Conservation (phyloP, 23 tunicate genomes). For the Styela clava region DNA sequence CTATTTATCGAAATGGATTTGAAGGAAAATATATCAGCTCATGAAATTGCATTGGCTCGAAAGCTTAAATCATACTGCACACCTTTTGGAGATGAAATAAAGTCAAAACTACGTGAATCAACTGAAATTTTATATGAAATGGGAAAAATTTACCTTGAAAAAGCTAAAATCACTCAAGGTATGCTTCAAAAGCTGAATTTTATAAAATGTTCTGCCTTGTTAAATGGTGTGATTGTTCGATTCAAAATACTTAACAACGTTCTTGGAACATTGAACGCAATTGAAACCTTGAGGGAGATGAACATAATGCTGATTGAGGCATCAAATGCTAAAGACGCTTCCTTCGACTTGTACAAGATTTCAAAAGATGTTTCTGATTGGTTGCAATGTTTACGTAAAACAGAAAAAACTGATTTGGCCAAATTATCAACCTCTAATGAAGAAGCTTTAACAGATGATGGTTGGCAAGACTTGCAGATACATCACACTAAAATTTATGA, state of each 20-base stretch:
- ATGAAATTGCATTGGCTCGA: neutral
- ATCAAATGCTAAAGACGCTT: neutral
- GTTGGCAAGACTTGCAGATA: neutral
- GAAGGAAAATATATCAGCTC: neutral
- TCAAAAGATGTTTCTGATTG: neutral
- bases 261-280: neutral
- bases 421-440: neutral
- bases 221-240: slow-evolving; percentile 23
- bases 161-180: neutral
- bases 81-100: slow-evolving; percentile 46
- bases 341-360: neutral
- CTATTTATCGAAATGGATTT: neutral
- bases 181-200: slow-evolving; percentile 38
- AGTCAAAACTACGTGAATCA: slow-evolving; percentile 25
- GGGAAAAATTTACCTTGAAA: slow-evolving; percentile 32
- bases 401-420: neutral
- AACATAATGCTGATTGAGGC: neutral
- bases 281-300: neutral
- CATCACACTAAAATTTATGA: slow-evolving; percentile 1
- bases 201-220: slow-evolving; percentile 49
- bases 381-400: neutral
- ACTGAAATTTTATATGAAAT: slow-evolving; percentile 43
- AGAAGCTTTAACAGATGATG: neutral
- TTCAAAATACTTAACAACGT: neutral
- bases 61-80: slow-evolving; percentile 14